Conservation (phyloP, 2,797 vertebrate species). For the Chiroxiphia lanceolata region DNA sequence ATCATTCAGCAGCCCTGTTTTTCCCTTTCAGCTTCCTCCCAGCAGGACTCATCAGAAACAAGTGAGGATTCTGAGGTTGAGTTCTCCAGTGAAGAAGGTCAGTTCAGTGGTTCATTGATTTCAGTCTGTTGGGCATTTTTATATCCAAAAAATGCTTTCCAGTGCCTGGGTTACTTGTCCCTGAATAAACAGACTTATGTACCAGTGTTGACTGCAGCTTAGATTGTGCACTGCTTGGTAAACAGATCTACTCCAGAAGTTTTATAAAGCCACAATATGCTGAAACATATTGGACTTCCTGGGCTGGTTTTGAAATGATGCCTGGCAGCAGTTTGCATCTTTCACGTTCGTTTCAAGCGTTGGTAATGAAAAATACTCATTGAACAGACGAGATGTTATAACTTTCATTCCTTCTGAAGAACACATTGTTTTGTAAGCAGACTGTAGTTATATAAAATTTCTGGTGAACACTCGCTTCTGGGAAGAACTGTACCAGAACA, state of each 20-base stretch:
- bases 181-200: background rate
- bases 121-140: background rate
- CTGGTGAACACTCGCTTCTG: background rate
- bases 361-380: background rate
- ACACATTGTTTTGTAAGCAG: background rate
- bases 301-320: background rate
- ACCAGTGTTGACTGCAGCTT: background rate
- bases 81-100: too few species aligned
- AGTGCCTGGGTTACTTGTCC: background rate
- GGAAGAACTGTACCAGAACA: background rate
- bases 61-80: too few species aligned
- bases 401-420: background rate
- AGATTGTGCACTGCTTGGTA: background rate
- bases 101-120: too few species aligned
- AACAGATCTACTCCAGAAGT: background rate
- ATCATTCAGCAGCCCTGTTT: too few species aligned
- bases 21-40: too few species aligned
- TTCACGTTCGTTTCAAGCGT: fast-evolving
- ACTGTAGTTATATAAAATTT: too few species aligned
- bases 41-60: too few species aligned
- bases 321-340: background rate
- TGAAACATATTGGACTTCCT: background rate
- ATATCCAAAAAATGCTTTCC: background rate
- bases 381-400: fast-evolving
- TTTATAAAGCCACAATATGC: too few species aligned